Evolutionary conservation across 2,888 invertebrate genomes (phyloP), one percentile per base, ranked within the genome.

Genomic region (Apotomis betuletana): DNA sequence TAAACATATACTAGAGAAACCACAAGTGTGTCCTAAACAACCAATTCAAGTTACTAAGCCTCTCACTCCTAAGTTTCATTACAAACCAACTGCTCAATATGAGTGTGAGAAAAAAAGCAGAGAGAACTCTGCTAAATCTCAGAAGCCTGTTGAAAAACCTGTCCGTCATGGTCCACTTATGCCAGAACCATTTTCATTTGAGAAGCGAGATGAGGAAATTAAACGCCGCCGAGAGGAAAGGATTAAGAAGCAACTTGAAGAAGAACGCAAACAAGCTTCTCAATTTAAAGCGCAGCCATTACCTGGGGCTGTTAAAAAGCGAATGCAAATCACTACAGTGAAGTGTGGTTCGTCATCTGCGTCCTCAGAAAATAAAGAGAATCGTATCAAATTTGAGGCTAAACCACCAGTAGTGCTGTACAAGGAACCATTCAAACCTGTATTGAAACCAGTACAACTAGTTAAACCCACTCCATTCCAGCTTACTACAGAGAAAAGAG

Each of bases 261-360:
- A 92, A 75, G 94, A 95, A 74, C 92, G 94, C 58, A 95, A 94
- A 77, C 94, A 95, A 82, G 92, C 94, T 0, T 88, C 94, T 0
- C 94, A 94, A 76, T 97, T 97, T 80, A 96, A 95, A 85, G 97
- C 97, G 0, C 95, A 95, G 64, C 96, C 96, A 0, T 82, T 95
- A 12, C 96, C 96, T 0, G 83, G 82, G n/a, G 87, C 77, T 77
- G 90, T 86, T 78, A 94, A 79, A 80, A 94, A 86, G 84, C 89
- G 71, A 69, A 94, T 83, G 87, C 89, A 77, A 75, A 89, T 52
- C 87, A 79, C 69, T 67, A 77, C 80, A 3, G 70, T 81, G 0
- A 90, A 88, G 72, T 81, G 83, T 0, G 76, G 81, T 68, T 77
- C 85, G 0, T 91, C 92, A 4, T 83, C 85, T 27, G 76, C 87